Evolutionary conservation across 1,140 invertebrate species (phyloP).

Genomic region (Lepidurus apus): DNA sequence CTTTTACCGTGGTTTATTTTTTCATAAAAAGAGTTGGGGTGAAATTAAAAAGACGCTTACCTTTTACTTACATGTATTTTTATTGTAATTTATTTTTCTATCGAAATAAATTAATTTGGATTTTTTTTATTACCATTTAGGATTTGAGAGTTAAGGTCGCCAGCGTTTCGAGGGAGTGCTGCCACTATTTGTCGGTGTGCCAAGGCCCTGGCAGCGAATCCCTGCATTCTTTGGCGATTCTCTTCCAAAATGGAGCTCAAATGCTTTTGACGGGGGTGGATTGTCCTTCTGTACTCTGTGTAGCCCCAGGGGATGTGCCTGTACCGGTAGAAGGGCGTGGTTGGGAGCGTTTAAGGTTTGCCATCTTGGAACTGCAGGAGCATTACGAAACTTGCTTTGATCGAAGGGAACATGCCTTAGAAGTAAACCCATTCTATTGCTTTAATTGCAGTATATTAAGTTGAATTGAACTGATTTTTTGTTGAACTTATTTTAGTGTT

Average conservation of each 20-base stretch:
- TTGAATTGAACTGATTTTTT: constrained; percentile 33
- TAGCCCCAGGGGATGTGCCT: constrained; percentile 14
- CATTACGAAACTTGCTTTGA: constrained; percentile 92
- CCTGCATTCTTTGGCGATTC: neutral
- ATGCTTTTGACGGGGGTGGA: constrained; percentile 56
- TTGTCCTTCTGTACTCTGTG: constrained; percentile 48
- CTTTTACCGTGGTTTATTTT: no score
- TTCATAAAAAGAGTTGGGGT: no score
- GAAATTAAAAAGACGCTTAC: no score
- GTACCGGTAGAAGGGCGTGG: constrained; percentile 23
- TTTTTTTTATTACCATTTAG: constrained; percentile 45
- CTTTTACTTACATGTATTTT: neutral
- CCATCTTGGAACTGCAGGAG: constrained; percentile 88
- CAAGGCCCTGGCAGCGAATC: constrained; percentile 41
- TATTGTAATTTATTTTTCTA: neutral
- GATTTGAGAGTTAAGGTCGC: constrained; percentile 38
- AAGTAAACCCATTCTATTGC: constrained; percentile 54
- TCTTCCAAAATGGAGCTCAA: constrained; percentile 49
- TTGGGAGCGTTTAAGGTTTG: constrained; percentile 72
- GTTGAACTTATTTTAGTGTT: constrained; percentile 52
- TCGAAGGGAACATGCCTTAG: constrained; percentile 78
- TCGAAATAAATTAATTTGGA: neutral
- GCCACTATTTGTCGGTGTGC: constrained; percentile 45
- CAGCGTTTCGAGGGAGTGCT: constrained; percentile 45
- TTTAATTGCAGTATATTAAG: no score